Percentiles rank a stretch among this genome's conserved stretches.
These are phyloP conservation scores for Phymatocera aterrima DNA, from an alignment of 2,888 invertebrate genomes.

Conservation along the genomic window DNA sequence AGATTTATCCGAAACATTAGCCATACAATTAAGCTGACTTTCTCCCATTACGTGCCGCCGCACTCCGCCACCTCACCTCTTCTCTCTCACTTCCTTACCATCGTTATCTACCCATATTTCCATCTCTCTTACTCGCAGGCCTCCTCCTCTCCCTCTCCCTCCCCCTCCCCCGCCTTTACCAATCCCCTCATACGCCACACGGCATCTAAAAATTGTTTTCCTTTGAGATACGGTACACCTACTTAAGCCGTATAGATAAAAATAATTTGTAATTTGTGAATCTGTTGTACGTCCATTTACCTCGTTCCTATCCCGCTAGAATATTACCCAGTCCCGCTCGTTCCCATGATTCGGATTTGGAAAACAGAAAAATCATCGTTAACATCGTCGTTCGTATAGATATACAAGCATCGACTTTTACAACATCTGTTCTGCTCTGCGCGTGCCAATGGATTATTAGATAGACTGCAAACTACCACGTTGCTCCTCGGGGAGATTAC, in stretches of 20 bases:
- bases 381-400: background rate
- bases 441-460: background rate
- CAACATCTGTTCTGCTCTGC: background rate
- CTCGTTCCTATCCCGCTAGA: background rate
- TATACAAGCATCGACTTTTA: background rate
- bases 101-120: background rate
- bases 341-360: background rate
- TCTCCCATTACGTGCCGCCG: conserved; percentile 45
- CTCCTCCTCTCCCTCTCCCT: too few species aligned
- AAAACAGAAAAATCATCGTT: background rate
- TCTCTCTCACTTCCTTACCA: conserved; percentile 3
- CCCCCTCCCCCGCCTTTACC: background rate
- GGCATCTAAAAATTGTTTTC: conserved; percentile 36
- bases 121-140: background rate
- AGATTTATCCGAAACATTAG: conserved; percentile 46
- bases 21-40: conserved; percentile 47
- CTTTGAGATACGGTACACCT: conserved; percentile 31
- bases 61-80: conserved; percentile 11
- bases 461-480: background rate
- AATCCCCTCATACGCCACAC: background rate
- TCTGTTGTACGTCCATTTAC: conserved; percentile 19
- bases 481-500: background rate
- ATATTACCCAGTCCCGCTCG: background rate
- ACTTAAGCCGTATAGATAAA: conserved; percentile 34
- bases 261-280: conserved; percentile 37